phyloP scores from a whole-genome alignment of 1,140 invertebrate genomes.

The Oscheius sp. region DNA sequence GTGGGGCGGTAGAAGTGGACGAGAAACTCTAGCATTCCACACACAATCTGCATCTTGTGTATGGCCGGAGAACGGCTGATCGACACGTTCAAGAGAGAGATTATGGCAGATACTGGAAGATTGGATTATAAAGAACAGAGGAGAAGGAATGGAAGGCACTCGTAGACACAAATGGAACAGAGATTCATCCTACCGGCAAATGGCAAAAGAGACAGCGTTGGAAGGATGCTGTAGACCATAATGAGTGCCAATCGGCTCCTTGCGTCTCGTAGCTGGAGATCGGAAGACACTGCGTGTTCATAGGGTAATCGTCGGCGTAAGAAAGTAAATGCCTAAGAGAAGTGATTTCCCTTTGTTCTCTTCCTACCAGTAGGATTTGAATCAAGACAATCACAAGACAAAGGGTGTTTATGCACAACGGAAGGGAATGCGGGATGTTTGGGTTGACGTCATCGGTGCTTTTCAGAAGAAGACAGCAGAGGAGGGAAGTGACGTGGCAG shows the following conservation, averaged over 20 bases:
- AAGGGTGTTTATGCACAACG: slow-evolving; percentile 8
- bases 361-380: slow-evolving; percentile 3
- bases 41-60: too few species aligned
- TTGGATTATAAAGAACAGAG: too few species aligned
- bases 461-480: slow-evolving; percentile 11
- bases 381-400: slow-evolving; percentile 1
- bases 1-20: too few species aligned
- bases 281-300: slow-evolving; percentile 3
- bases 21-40: too few species aligned
- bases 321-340: background rate
- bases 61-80: too few species aligned
- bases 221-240: slow-evolving; percentile 8
- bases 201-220: slow-evolving; percentile 3
- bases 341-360: background rate
- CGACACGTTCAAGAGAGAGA: too few species aligned
- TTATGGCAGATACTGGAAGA: too few species aligned
- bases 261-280: slow-evolving; percentile 22
- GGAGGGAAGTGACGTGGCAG: slow-evolving; percentile 15
- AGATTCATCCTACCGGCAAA: too few species aligned
- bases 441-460: background rate
- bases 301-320: background rate
- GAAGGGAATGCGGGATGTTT: background rate
- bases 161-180: too few species aligned
- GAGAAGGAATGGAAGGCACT: too few species aligned
- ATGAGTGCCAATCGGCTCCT: slow-evolving; percentile 18